A percentile compares a stretch with the other conserved stretches of the same genome.
These are phyloP conservation scores for Protobothrops mucrosquamatus DNA, from an alignment of 2,113 vertebrate species.

Conservation along the genomic window DNA sequence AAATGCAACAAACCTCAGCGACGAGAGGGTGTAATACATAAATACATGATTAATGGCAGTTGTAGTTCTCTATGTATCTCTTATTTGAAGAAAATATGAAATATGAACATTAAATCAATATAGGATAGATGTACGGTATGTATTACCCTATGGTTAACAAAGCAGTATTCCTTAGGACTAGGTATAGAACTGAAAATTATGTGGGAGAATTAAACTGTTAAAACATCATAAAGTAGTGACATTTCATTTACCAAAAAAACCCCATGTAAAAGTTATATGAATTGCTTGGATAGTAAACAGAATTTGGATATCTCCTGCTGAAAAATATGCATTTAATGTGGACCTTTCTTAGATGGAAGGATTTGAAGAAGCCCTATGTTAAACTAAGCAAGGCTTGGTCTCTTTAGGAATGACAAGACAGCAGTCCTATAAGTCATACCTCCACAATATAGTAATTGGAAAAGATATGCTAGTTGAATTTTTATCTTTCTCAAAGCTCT, in stretches of 20 bases:
- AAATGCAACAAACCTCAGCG: constrained; percentile 67
- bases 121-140: constrained; percentile 42
- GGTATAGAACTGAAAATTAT: constrained; percentile 51
- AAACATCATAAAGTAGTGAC: constrained; percentile 53
- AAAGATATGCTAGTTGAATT: background rate
- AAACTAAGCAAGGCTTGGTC: background rate
- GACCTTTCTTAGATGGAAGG: background rate
- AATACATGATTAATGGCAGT: constrained; percentile 54
- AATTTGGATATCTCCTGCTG: constrained; percentile 13
- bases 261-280: constrained; percentile 14
- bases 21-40: constrained; percentile 55
- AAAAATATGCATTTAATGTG: background rate
- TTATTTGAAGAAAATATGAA: constrained; percentile 48
- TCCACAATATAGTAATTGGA: background rate
- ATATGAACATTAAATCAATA: constrained; percentile 59
- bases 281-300: constrained; percentile 26
- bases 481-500: background rate
- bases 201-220: constrained; percentile 51
- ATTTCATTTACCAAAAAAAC: constrained; percentile 37
- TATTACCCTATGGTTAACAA: constrained; percentile 44
- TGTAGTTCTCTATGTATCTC: constrained; percentile 36
- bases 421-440: too few species aligned
- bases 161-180: constrained; percentile 46
- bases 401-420: background rate
- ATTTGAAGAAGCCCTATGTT: background rate